Evolutionary conservation across 2,113 vertebrate genomes (phyloP).

Genomic region (Mionectes macconnelli): DNA sequence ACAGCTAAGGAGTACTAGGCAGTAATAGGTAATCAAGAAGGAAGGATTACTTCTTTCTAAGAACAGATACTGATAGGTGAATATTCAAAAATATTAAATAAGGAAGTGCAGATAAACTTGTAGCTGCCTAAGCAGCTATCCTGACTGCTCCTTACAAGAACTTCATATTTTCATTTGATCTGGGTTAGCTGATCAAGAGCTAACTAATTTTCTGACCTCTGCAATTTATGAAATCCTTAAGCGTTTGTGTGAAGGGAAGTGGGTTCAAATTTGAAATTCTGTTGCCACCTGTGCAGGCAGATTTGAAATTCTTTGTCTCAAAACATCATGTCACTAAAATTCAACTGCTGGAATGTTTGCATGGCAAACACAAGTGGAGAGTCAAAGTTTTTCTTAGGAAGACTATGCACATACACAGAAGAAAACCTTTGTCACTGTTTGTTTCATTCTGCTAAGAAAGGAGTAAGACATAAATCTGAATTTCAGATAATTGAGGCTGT

Average conservation of each 20-base stretch:
- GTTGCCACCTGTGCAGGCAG: neutral
- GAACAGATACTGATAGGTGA: neutral
- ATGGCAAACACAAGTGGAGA: neutral
- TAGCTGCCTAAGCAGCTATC: neutral
- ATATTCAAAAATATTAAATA: neutral
- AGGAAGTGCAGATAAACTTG: neutral
- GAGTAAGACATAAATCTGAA: neutral
- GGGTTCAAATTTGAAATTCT: neutral
- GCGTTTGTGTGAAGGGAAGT: neutral
- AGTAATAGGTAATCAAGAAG: neutral
- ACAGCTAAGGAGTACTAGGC: neutral
- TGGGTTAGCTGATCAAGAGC: neutral
- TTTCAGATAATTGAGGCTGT: neutral
- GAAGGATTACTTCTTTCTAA: neutral
- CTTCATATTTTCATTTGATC: neutral
- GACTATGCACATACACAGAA: neutral
- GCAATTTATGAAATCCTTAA: neutral
- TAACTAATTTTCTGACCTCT: neutral
- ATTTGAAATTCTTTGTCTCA: neutral
- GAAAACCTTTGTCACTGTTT: conserved; percentile 25
- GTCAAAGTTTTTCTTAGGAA: neutral
- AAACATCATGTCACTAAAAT: neutral
- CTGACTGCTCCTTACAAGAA: neutral
- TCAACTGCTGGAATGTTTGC: conserved; percentile 11
- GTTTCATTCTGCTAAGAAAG: neutral